Percentiles rank a stretch among this genome's conserved stretches.
Evolutionary conservation across 2,888 invertebrate species (phyloP).

Genomic region (Parnassius apollo): DNA sequence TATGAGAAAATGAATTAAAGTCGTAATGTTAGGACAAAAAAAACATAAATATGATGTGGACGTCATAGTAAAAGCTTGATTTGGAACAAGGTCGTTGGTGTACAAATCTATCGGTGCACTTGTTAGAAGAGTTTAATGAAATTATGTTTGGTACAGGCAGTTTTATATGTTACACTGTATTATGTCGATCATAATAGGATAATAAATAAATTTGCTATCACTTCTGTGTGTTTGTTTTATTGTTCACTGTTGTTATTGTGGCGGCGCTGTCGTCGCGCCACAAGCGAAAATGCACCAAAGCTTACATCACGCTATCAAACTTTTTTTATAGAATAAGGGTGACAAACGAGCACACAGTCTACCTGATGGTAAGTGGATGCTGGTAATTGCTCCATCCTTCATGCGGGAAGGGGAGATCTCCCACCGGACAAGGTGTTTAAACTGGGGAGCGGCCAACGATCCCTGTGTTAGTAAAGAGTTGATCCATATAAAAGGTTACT

Average conservation of each 20-base stretch:
- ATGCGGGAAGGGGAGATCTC: too few species aligned
- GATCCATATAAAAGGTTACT: too few species aligned
- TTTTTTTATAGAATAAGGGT: too few species aligned
- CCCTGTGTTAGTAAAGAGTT: too few species aligned
- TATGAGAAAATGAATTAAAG: constrained; percentile 4
- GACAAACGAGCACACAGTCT: too few species aligned
- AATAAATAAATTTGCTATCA: constrained; percentile 75
- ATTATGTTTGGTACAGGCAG: constrained; percentile 47
- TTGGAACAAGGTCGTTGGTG: neutral
- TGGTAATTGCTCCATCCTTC: too few species aligned
- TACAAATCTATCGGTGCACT: neutral
- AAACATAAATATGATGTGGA: neutral
- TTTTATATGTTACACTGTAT: constrained; percentile 52
- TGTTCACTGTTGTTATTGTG: constrained; percentile 4
- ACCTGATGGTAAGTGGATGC: too few species aligned
- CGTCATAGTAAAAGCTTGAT: constrained; percentile 2
- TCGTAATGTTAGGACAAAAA: neutral
- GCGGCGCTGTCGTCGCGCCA: too few species aligned
- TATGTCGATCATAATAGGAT: constrained; percentile 68
- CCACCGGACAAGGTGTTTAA: too few species aligned
- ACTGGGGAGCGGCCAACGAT: too few species aligned
- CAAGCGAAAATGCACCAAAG: too few species aligned
- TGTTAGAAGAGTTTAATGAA: neutral
- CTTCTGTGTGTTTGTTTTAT: constrained; percentile 50
- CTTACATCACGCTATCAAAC: too few species aligned